A percentile compares a stretch with the other conserved stretches of the same genome.
Conservation (phyloP, 2,888 invertebrate species). For the Quadroppia sp. region DNA sequence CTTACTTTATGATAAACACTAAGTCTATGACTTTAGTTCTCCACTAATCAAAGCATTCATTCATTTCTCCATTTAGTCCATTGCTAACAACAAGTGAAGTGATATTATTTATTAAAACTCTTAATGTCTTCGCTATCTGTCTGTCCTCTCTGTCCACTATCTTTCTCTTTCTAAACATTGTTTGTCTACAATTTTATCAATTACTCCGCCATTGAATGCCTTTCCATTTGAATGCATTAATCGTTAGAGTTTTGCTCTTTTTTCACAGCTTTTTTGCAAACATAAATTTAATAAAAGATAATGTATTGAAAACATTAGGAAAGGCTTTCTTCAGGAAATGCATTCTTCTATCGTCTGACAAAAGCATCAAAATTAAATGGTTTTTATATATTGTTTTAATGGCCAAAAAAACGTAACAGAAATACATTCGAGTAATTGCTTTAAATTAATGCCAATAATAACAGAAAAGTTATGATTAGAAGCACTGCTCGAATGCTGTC, state of each 20-base stretch:
- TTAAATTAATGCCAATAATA: not conserved
- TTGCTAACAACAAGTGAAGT: constrained; percentile 3
- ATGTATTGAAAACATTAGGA: not conserved
- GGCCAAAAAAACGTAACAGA: not conserved
- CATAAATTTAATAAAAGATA: not conserved
- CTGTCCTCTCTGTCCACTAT: not conserved
- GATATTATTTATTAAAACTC: constrained; percentile 17
- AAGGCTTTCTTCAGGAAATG: too few species aligned
- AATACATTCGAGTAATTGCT: too few species aligned
- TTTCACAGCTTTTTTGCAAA: not conserved
- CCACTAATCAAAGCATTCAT: not conserved
- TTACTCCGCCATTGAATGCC: not conserved
- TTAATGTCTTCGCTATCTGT: not conserved
- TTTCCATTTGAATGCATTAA: not conserved
- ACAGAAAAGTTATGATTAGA: not conserved
- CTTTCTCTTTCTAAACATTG: not conserved
- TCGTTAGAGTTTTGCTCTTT: not conserved
- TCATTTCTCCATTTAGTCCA: not conserved
- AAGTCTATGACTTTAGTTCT: not conserved
- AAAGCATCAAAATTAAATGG: not conserved
- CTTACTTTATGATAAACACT: not conserved
- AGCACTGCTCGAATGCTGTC: not conserved
- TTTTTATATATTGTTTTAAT: not conserved
- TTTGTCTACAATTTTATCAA: not conserved
- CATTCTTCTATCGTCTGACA: not conserved